Evolutionary conservation across 2,113 vertebrate genomes (phyloP).

Genomic region (Ahaetulla prasina): DNA sequence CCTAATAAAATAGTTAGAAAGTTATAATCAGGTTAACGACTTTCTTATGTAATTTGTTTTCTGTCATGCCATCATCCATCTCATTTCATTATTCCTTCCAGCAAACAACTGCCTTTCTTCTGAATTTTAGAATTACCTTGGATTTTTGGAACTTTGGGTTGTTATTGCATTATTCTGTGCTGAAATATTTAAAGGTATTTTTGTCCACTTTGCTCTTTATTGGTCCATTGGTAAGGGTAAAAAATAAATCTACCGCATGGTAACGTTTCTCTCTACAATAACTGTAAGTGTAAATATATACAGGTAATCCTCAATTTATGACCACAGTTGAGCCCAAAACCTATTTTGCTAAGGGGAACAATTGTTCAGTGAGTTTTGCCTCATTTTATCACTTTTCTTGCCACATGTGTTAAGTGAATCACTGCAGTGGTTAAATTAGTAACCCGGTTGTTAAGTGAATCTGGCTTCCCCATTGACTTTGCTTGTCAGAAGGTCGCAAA

Average conservation of each 20-base stretch:
- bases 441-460: not conserved
- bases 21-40: slow-evolving; percentile 57
- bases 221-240: slow-evolving; percentile 21
- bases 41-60: slow-evolving; percentile 42
- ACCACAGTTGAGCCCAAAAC: not conserved
- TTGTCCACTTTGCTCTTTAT: slow-evolving; percentile 37
- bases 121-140: not conserved
- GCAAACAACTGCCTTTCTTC: slow-evolving; percentile 31
- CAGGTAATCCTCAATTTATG: not conserved
- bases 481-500: not conserved
- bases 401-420: not conserved
- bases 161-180: not conserved
- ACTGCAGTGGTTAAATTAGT: not conserved
- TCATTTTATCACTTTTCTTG: not conserved
- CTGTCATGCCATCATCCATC: slow-evolving; percentile 9
- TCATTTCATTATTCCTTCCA: slow-evolving; percentile 9
- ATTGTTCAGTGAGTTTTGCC: not conserved
- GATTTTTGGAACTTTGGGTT: slow-evolving; percentile 12
- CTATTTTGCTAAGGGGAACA: not conserved
- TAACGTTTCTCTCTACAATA: slow-evolving; percentile 41
- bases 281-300: not conserved
- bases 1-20: slow-evolving; percentile 58
- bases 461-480: not conserved
- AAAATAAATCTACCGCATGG: slow-evolving; percentile 28
- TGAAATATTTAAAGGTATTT: slow-evolving; percentile 17